Evolutionary conservation across 2,888 invertebrate species (phyloP), one percentile per base, ranked within the genome.

Genomic region (Lithophane semibrunnea): DNA sequence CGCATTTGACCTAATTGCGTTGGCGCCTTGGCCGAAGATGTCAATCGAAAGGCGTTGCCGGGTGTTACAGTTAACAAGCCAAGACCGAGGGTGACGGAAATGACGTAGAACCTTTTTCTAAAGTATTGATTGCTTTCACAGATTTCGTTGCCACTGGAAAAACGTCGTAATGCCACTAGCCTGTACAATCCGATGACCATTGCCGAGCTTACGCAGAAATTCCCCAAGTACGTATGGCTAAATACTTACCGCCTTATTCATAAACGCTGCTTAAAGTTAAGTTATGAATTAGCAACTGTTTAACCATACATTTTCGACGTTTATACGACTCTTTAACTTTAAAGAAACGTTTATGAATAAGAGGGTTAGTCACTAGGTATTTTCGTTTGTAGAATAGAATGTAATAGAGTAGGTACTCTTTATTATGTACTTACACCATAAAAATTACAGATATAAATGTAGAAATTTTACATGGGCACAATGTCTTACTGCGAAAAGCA

Each of bases 151-250:
- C 99, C 99, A 9, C 97, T 98, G 88, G 99, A 99, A 92, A 98
- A 99, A 94, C 97, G 99, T 65, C 97, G 99, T 84, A 99, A 99
- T 93, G 98, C 99, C 12, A 98, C 98, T 9, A 98, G 98, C 85
- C 97, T 99, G n/a, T 99, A 99, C 96, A 99, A 99, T 90, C 98
- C 99, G 12, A 99, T 98, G 98, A 98, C 98, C 0, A 96, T 99
- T n/a, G 94, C 95, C 2, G 97, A 99, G 88, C 94, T 99, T 61
- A 98, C 98, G 91, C 90, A 96, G 64, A 98, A 97, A 88, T 99
- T 98, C 95, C 98, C 98, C 0, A 98, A 93, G 97, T 96, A 91
- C 80, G 90, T 92, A 79, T 65, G 16, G 44, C 42, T 42, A 7
- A 54, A 54, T n/a, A n/a, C n/a, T n/a, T n/a, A n/a, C n/a, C n/a